Conservation (phyloP, 2,888 invertebrate species). For the Griposia aprilina region DNA sequence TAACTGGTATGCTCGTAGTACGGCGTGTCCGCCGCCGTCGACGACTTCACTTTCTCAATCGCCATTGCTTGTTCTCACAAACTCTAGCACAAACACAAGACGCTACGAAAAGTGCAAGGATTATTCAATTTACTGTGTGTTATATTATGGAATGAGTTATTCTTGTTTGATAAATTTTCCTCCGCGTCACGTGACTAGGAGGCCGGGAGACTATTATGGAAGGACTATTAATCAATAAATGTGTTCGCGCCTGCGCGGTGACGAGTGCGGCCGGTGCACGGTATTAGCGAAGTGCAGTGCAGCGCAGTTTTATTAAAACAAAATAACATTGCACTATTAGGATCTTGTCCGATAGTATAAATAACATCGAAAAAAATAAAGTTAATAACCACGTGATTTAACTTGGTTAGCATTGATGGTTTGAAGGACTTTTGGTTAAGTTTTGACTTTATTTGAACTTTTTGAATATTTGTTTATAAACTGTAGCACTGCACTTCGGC, state of each 20-base stretch:
- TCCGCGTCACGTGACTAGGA: slow-evolving; percentile 30
- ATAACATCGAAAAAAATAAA: no score
- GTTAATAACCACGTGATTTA: neutral
- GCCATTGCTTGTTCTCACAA: slow-evolving; percentile 28
- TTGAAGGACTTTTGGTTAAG: neutral
- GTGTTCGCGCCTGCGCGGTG: slow-evolving; percentile 40
- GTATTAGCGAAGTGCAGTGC: slow-evolving; percentile 40
- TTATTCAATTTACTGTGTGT: neutral
- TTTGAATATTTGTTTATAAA: neutral
- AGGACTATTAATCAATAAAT: slow-evolving; percentile 46
- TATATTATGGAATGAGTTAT: neutral
- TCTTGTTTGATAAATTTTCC: slow-evolving; percentile 29
- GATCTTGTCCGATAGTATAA: no score
- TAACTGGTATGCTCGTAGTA: slow-evolving; percentile 13
- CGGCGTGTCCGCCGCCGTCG: slow-evolving; percentile 19
- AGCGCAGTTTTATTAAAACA: slow-evolving; percentile 3
- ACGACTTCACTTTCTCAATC: slow-evolving; percentile 43
- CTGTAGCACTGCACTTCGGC: slow-evolving; percentile 44
- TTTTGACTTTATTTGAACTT: slow-evolving; percentile 4
- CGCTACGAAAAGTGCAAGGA: neutral
- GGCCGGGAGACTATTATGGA: slow-evolving; percentile 36
- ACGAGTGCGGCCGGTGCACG: slow-evolving; percentile 9
- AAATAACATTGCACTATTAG: neutral
- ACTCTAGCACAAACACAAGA: slow-evolving; percentile 20
- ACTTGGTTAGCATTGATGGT: neutral